Conservation (phyloP, 1,140 invertebrate species). For the Micrasema minimum region DNA sequence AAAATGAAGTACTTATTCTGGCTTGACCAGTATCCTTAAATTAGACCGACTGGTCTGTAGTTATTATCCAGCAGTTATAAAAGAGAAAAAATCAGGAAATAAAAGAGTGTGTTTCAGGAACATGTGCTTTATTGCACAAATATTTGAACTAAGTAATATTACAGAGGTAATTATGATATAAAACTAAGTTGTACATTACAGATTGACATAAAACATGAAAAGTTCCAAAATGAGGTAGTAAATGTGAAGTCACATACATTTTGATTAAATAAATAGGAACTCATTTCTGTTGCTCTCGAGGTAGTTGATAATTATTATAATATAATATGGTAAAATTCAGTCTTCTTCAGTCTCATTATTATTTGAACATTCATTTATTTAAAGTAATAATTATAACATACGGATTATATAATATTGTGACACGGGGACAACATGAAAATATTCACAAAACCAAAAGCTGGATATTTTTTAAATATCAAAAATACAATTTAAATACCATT, state of each 20-base stretch:
- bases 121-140: conserved; percentile 55
- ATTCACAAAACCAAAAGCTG: conserved; percentile 52
- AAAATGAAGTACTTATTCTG: too few relatives aligned
- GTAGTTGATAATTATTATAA: conserved; percentile 26
- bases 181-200: conserved; percentile 40
- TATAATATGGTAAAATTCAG: conserved; percentile 35
- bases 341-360: conserved; percentile 43
- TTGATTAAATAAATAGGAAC: conserved; percentile 54
- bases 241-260: conserved; percentile 29
- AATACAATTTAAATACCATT: conserved; percentile 48
- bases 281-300: conserved; percentile 25
- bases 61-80: too few relatives aligned
- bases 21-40: too few relatives aligned
- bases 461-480: conserved; percentile 55
- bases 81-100: background rate
- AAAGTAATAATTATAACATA: conserved; percentile 1
- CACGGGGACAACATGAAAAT: conserved; percentile 53
- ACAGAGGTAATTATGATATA: conserved; percentile 38
- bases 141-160: conserved; percentile 50
- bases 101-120: conserved; percentile 42
- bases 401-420: conserved; percentile 43
- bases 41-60: too few relatives aligned
- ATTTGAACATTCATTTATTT: conserved; percentile 31
- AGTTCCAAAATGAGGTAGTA: conserved; percentile 46
- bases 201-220: conserved; percentile 24